Conservation (phyloP, 2,888 invertebrate species). For the Agriotes lineatus region DNA sequence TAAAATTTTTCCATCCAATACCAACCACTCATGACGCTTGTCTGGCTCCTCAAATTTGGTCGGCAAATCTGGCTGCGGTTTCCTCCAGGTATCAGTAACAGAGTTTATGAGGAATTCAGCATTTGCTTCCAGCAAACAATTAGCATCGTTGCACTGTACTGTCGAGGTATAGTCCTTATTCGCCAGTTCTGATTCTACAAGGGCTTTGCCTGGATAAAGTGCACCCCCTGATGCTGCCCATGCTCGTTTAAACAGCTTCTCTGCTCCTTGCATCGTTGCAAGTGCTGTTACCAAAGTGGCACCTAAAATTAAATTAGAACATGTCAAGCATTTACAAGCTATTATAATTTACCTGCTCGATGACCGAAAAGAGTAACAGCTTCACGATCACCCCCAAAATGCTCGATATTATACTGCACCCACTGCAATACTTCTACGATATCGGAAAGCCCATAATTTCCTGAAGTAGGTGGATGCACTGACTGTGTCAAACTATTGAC, state of each 20-base stretch:
- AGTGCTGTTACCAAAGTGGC: slow-evolving; percentile 86
- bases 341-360: slow-evolving; percentile 77
- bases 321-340: too few relatives aligned
- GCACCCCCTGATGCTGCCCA: slow-evolving; percentile 87
- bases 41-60: slow-evolving; percentile 69
- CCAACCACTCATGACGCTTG: slow-evolving; percentile 79
- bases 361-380: slow-evolving; percentile 88
- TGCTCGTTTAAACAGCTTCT: slow-evolving; percentile 78
- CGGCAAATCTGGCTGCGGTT: slow-evolving; percentile 71
- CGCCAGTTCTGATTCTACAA: slow-evolving; percentile 72
- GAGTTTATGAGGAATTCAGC: slow-evolving; percentile 74
- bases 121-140: slow-evolving; percentile 71
- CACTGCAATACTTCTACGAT: slow-evolving; percentile 82
- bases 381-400: slow-evolving; percentile 85
- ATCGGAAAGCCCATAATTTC: slow-evolving; percentile 89
- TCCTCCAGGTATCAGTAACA: slow-evolving; percentile 81
- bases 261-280: slow-evolving; percentile 70
- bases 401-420: slow-evolving; percentile 84
- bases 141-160: slow-evolving; percentile 66
- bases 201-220: slow-evolving; percentile 76
- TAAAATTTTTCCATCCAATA: slow-evolving; percentile 78
- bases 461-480: slow-evolving; percentile 81
- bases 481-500: slow-evolving; percentile 77
- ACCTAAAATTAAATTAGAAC: too few relatives aligned
- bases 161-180: slow-evolving; percentile 74